Evolutionary conservation across 2,888 invertebrate species (phyloP), one percentile per base, ranked within the genome.

Genomic region (Lepidochrysops patricia): DNA sequence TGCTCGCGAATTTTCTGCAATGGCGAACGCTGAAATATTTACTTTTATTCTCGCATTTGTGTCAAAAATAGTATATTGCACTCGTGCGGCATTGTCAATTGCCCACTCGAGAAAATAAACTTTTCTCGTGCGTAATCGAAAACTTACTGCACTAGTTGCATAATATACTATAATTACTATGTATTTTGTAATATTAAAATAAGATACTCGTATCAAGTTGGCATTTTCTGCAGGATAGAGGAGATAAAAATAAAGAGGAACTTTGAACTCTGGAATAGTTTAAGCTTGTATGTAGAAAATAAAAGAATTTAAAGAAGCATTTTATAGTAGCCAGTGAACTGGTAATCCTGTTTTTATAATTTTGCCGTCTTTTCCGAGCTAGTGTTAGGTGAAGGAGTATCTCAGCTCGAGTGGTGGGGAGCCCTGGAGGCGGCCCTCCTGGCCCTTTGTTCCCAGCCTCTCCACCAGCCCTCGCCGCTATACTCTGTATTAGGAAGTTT

Each of bases 321-420:
- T 37, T 64, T 62, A 63, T 63, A 59, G 64, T 34, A 52, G 61
- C 57, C 62, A 64, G 63, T 57, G 62, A 61, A 61, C 52, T 63
- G 57, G 66, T 67, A 63, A 67, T 68, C 60, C 63, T 66, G 64
- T 69, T 77, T 77, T 73, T 70, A 74, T 65, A 71, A 74, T 75
- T 73, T 74, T 70, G 68, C 68, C 69, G 69, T 72, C 66, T 66
- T 72, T 72, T 73, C 70, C 74, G 70, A 79, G 74, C 75, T 76
- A 62, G 68, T 69, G 73, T 84, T 81, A 82, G 75, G 73, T 79
- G 77, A 79, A 77, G 75, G 74, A 68, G 69, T 76, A 80, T 78
- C 74, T 77, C 67, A 73, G 77, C 74, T 71, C 71, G 72, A 72
- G 70, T 69, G 71, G 84, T 76, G 79, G 81, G 80, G 77, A 72